Evolutionary conservation across 2,113 vertebrate genomes (phyloP).

Genomic region (Plestiodon gilberti): DNA sequence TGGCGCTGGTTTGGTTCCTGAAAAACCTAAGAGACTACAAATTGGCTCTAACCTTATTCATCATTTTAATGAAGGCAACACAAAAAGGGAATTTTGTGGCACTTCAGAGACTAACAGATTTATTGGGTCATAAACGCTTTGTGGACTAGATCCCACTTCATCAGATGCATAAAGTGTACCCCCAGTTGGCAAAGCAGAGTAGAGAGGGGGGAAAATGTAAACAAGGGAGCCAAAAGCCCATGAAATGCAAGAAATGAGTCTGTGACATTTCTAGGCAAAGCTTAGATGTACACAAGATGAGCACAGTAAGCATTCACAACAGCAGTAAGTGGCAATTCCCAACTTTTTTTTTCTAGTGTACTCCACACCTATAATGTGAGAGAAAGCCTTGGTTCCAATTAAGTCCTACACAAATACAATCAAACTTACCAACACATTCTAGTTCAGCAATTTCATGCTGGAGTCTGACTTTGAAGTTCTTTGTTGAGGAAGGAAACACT

Average conservation of each 20-base stretch:
- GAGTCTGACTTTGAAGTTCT: background rate
- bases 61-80: background rate
- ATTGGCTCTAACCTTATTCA: background rate
- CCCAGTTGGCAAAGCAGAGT: background rate
- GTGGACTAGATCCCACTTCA: background rate
- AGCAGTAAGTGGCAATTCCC: background rate
- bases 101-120: background rate
- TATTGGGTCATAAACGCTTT: background rate
- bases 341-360: background rate
- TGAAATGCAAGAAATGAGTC: background rate
- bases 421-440: background rate
- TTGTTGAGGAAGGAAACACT: background rate
- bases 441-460: background rate
- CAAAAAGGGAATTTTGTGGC: background rate
- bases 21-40: background rate
- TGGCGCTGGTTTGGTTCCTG: background rate
- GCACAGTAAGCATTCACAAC: background rate
- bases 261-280: background rate
- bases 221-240: background rate
- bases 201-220: background rate
- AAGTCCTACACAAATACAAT: background rate
- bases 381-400: background rate
- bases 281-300: background rate
- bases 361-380: background rate
- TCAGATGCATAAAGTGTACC: background rate